Conservation (phyloP, 2,797 vertebrate species). For the Novumbra hubbsi region DNA sequence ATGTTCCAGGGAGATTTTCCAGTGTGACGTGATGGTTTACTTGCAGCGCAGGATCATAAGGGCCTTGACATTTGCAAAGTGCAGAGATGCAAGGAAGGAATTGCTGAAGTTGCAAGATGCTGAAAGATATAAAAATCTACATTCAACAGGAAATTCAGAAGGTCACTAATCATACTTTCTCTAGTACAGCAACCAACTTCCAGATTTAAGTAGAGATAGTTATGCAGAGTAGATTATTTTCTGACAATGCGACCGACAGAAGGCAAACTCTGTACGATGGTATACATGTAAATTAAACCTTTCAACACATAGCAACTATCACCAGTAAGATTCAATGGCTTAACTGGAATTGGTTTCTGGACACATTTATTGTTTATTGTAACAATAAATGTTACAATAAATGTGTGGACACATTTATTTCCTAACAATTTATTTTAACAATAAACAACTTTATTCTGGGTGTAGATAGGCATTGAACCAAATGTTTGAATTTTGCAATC, state of each 20-base stretch:
- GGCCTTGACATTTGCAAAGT: not conserved
- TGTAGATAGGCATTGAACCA: too few relatives aligned
- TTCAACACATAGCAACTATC: not conserved
- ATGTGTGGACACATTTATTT: too few relatives aligned
- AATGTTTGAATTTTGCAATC: too few relatives aligned
- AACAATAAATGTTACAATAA: too few relatives aligned
- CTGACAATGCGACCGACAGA: not conserved
- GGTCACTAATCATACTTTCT: not conserved
- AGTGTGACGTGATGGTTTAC: not conserved
- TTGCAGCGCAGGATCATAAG: not conserved
- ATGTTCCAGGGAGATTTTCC: not conserved
- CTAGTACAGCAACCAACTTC: not conserved
- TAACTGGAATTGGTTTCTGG: too few relatives aligned
- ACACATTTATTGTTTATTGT: too few relatives aligned
- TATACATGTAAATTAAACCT: not conserved
- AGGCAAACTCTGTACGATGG: not conserved
- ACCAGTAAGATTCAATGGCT: too few relatives aligned
- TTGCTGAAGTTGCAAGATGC: slow-evolving; percentile 1
- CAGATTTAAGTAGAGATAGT: not conserved
- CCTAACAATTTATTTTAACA: too few relatives aligned
- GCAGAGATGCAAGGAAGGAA: not conserved
- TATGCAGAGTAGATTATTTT: not conserved
- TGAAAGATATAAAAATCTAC: not conserved
- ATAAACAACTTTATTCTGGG: too few relatives aligned
- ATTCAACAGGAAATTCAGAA: not conserved